Evolutionary conservation across 2,113 vertebrate genomes (phyloP), one percentile per base, ranked within the genome.

Genomic region (Morone saxatilis): DNA sequence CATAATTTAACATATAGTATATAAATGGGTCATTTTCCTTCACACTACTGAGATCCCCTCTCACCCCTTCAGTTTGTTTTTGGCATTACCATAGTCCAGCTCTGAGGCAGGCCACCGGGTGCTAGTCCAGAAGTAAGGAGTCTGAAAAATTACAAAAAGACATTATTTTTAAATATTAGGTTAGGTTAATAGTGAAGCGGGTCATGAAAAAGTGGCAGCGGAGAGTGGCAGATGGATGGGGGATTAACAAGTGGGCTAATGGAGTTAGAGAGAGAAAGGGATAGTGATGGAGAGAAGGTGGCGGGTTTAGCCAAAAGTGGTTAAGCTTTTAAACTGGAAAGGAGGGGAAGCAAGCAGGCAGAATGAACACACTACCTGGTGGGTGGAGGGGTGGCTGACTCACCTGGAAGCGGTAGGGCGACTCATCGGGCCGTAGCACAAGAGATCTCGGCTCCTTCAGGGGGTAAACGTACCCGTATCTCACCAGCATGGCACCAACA

Each of bases 321-420:
- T 6, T 31, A 50, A 60, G 66, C 31, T 6, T 50, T 22, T 48
- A 10, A 69, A 47, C 22, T 25, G 12, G 31, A 40, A 40, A 8
- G 45, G 65, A 47, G 31, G 2, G 45, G 45, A 19, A 2, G n/a
- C 6, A n/a, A 48, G 68, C 9, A 66, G 22, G 22, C 5, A 31
- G 67, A 47, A 14, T 56, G 20, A 53, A 48, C 16, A 45, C 40
- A 6, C 36, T 63, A 12, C 31, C 31, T 31, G 31, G 31, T 31
- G 31, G 31, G 31, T 31, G 31, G 31, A 31, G 31, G 66, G 48
- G 12, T 2, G 25, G 1, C 4, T 0, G 10, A 54, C 81, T 88
- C 48, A 99, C 98, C 97, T 98, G 98, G 93, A 99, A 98, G 84
- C 97, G 95, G 88, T 97, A 99, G 13, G 97, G 96, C 0, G 97